phyloP scores from a whole-genome alignment of 2,113 vertebrate genomes.

The Anoura caudifer region DNA sequence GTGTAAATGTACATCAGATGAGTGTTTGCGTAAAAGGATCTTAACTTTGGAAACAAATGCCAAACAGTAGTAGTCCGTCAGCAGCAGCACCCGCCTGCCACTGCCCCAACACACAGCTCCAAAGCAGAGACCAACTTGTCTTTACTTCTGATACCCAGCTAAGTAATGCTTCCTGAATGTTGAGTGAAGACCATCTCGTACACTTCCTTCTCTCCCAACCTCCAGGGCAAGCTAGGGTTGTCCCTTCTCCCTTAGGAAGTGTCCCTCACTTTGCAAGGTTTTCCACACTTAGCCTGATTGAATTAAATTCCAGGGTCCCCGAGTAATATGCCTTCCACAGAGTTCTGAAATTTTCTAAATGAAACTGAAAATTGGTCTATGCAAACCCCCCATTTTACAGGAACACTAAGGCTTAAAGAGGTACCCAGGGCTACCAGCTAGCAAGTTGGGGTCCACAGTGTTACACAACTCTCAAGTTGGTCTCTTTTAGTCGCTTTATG shows the following conservation, averaged over 20 bases:
- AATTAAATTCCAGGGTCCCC: neutral
- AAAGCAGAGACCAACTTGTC: neutral
- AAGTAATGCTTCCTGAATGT: neutral
- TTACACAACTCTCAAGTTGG: neutral
- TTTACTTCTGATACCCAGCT: neutral
- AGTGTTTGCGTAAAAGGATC: neutral
- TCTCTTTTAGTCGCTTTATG: neutral
- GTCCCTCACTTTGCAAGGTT: neutral
- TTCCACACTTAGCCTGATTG: neutral
- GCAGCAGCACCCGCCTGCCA: neutral
- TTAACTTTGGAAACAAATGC: neutral
- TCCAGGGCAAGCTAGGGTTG: neutral
- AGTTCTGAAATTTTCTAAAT: neutral
- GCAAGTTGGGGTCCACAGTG: neutral
- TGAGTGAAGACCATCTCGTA: neutral
- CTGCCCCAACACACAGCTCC: neutral
- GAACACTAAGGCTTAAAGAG: neutral
- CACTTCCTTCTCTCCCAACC: neutral
- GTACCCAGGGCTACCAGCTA: neutral
- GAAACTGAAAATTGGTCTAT: neutral
- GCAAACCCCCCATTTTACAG: neutral
- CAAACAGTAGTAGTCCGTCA: neutral
- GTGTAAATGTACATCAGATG: neutral
- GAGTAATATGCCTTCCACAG: neutral
- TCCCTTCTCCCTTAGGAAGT: neutral